phyloP scores from a whole-genome alignment of 2,888 invertebrate species.

The Alcis repandata region DNA sequence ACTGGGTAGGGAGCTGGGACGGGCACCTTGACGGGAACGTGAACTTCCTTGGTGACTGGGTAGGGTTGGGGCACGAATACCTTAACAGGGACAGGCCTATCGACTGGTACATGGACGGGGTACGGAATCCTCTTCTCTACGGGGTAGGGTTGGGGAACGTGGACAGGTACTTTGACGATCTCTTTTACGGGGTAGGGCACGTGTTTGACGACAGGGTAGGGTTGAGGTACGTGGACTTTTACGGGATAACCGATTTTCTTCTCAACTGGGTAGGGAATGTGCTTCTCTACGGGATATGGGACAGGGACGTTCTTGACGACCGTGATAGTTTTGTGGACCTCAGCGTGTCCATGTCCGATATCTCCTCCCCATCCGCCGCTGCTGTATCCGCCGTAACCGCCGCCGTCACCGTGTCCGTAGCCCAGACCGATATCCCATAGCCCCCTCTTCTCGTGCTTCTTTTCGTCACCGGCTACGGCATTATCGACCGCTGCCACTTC shows the following conservation, averaged over 20 bases:
- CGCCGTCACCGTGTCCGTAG: slow-evolving; percentile 69
- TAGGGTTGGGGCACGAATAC: slow-evolving; percentile 87
- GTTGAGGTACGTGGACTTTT: slow-evolving; percentile 89
- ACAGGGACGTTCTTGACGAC: slow-evolving; percentile 91
- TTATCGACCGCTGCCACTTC: slow-evolving; percentile 86
- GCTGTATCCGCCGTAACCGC: slow-evolving; percentile 60
- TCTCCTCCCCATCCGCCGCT: slow-evolving; percentile 69
- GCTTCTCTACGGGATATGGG: slow-evolving; percentile 91
- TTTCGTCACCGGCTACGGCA: slow-evolving; percentile 86
- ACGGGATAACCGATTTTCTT: slow-evolving; percentile 88
- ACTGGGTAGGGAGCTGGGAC: slow-evolving; percentile 90
- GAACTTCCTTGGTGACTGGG: slow-evolving; percentile 88
- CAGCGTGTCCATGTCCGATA: slow-evolving; percentile 75
- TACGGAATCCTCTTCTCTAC: slow-evolving; percentile 88
- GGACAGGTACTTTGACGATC: slow-evolving; percentile 87
- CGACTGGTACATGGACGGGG: slow-evolving; percentile 84
- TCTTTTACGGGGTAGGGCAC: slow-evolving; percentile 90
- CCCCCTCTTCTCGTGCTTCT: slow-evolving; percentile 92
- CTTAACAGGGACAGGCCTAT: slow-evolving; percentile 83
- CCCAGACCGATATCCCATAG: slow-evolving; percentile 86
- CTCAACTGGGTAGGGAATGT: slow-evolving; percentile 89
- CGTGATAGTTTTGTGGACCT: slow-evolving; percentile 89
- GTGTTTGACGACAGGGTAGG: slow-evolving; percentile 89
- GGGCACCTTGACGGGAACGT: slow-evolving; percentile 89
- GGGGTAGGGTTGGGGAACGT: slow-evolving; percentile 90